Evolutionary conservation across 2,797 vertebrate genomes (phyloP).

Genomic region (Sebastes cheni): DNA sequence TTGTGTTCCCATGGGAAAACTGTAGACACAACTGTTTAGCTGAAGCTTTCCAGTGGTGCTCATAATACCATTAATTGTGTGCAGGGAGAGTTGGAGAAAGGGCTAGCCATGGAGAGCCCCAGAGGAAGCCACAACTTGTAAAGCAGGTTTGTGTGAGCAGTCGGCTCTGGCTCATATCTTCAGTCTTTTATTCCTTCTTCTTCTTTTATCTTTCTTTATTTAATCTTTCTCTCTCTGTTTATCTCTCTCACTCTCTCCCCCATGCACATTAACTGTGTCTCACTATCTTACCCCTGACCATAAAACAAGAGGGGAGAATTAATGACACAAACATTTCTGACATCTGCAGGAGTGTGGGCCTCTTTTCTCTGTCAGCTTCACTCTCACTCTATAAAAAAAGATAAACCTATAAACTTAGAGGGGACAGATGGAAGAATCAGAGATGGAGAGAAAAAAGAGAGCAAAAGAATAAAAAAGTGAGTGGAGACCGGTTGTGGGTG

Average conservation of each 20-base stretch:
- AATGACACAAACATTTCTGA: conserved; percentile 65
- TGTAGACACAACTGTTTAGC: conserved; percentile 64
- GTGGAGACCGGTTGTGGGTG: conserved; percentile 29
- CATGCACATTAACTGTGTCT: conserved; percentile 37
- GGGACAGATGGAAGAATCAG: conserved; percentile 11
- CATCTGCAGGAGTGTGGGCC: conserved; percentile 28
- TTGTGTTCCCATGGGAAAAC: conserved; percentile 80
- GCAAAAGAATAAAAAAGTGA: conserved; percentile 44
- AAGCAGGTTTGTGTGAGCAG: conserved; percentile 63
- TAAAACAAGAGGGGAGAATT: conserved; percentile 62
- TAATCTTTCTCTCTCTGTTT: conserved; percentile 41
- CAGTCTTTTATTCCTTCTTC: conserved; percentile 22
- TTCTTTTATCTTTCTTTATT: conserved; percentile 57
- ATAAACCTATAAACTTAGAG: conserved; percentile 52
- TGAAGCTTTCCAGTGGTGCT: conserved; percentile 64
- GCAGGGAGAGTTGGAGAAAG: conserved; percentile 45
- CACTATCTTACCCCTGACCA: conserved; percentile 9
- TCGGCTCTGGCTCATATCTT: conserved; percentile 25
- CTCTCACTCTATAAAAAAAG: conserved; percentile 67
- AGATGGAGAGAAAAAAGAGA: conserved; percentile 17
- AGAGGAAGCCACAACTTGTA: conserved; percentile 61
- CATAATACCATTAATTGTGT: conserved; percentile 72
- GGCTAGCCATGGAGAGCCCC: conserved; percentile 46
- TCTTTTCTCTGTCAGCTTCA: conserved; percentile 38
- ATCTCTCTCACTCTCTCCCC: conserved; percentile 26